Conservation (phyloP, 2,888 invertebrate genomes). For the Empis stercorea region DNA sequence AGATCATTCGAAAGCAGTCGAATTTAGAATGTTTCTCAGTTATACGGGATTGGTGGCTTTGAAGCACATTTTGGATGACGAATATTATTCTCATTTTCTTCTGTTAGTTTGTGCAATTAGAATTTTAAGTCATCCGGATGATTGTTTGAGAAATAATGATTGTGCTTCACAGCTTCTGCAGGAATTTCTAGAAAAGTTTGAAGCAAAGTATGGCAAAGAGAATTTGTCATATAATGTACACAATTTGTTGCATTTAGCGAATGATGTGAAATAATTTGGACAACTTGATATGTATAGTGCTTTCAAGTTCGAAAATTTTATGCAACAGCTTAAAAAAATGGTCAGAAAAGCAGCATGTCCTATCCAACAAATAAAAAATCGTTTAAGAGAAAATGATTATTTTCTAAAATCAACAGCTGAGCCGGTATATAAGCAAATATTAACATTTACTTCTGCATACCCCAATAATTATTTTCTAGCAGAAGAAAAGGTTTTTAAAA, state of each 20-base stretch:
- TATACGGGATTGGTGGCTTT: background rate
- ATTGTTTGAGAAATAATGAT: constrained; percentile 1
- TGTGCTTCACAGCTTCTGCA: constrained; percentile 2
- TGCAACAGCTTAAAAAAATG: background rate
- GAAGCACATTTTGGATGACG: background rate
- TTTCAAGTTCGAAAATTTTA: background rate
- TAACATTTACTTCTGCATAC: background rate
- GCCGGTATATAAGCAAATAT: background rate
- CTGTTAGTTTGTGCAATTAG: background rate
- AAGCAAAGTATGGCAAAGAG: constrained; percentile 8
- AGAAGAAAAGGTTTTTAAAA: constrained; percentile 1
- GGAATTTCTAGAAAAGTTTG: constrained; percentile 8
- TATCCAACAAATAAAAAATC: constrained; percentile 1
- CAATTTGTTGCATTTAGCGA: constrained; percentile 5
- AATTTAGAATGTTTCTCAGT: constrained; percentile 1
- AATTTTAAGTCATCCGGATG: background rate
- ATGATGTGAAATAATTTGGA: constrained; percentile 3
- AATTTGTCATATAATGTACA: constrained; percentile 12
- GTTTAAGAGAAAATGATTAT: background rate
- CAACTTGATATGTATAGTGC: constrained; percentile 1
- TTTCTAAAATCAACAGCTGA: background rate
- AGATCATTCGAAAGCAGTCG: background rate
- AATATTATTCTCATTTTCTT: background rate
- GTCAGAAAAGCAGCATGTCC: background rate
- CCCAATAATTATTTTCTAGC: background rate